These are phyloP conservation scores for Formica selysi DNA, from an alignment of 1,140 invertebrate species.

Conservation along the genomic window DNA sequence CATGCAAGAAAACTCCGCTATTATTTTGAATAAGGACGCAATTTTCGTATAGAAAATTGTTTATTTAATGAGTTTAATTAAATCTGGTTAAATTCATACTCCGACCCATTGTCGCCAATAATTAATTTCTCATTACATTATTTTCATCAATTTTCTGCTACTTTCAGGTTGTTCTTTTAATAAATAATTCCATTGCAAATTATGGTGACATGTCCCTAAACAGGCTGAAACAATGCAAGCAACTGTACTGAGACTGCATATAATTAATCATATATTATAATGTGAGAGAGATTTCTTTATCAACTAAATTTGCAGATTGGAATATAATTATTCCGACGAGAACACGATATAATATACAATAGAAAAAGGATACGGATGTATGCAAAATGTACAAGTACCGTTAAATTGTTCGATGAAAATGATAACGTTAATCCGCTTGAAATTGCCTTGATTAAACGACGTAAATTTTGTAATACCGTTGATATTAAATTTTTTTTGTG, in stretches of 20 bases:
- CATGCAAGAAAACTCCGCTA: background rate
- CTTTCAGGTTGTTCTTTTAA: conserved; percentile 53
- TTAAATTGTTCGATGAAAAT: conserved; percentile 18
- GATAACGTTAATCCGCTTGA: conserved; percentile 30
- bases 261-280: background rate
- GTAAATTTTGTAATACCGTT: conserved; percentile 27
- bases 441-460: conserved; percentile 34
- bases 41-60: conserved; percentile 66
- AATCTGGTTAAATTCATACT: conserved; percentile 52
- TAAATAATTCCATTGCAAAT: conserved; percentile 52
- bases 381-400: background rate
- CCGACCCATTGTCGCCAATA: conserved; percentile 41
- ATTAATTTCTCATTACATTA: conserved; percentile 69
- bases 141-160: conserved; percentile 67
- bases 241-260: background rate
- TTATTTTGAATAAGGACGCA: conserved; percentile 30
- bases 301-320: conserved; percentile 9
- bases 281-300: conserved; percentile 19
- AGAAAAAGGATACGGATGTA: background rate
- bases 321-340: background rate
- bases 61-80: conserved; percentile 65
- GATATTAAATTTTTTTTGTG: conserved; percentile 5
- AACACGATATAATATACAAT: background rate
- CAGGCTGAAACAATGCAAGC: conserved; percentile 23
- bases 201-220: conserved; percentile 33